Conservation (phyloP, 2,797 vertebrate species). For the Pristis pectinata region DNA sequence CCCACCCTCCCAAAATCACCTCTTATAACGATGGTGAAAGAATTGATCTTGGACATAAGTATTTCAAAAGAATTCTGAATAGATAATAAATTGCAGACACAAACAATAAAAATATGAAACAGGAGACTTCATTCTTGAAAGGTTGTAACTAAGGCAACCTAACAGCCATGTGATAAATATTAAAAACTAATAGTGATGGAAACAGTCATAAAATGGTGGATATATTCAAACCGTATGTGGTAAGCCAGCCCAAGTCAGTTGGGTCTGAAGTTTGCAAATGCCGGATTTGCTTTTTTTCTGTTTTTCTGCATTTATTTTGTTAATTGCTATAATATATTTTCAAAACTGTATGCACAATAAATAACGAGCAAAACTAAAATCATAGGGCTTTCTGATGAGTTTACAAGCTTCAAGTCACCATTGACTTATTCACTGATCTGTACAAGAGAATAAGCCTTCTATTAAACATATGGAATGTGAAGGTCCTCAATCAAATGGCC, state of each 20-base stretch:
- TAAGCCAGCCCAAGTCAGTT: neutral
- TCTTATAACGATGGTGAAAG: neutral
- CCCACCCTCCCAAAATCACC: too few relatives aligned
- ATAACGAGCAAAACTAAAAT: neutral
- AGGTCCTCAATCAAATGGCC: too few relatives aligned
- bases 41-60: neutral
- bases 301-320: neutral
- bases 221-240: constrained; percentile 29
- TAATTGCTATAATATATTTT: constrained; percentile 3
- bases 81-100: neutral
- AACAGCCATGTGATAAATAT: constrained; percentile 1
- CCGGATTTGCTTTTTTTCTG: neutral
- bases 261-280: neutral
- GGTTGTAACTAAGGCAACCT: neutral
- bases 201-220: constrained; percentile 1
- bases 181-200: constrained; percentile 19
- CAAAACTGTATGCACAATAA: neutral
- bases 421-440: too few relatives aligned
- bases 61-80: neutral
- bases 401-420: neutral
- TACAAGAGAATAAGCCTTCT: too few relatives aligned
- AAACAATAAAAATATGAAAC: neutral
- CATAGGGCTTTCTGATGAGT: neutral
- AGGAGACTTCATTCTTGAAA: neutral
- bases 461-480: too few relatives aligned